Percentiles rank a stretch among this genome's conserved stretches.
phyloP scores from a whole-genome alignment of 2,797 vertebrate genomes.

The Orientallactaga sibirica region DNA sequence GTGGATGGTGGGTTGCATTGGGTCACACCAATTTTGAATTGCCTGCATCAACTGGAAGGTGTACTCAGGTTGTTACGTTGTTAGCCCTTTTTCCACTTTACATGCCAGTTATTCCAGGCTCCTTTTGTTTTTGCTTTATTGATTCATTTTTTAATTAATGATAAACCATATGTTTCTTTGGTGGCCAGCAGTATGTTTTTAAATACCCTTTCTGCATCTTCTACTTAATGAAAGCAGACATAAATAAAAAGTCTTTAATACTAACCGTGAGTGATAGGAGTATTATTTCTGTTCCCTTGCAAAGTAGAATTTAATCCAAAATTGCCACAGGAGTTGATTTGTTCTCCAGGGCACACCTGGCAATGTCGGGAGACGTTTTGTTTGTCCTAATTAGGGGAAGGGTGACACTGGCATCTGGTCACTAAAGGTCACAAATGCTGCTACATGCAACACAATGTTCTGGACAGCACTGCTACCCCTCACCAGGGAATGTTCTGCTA shows the following conservation, averaged over 20 bases:
- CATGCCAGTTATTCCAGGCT: conserved; percentile 1
- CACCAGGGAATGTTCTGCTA: neutral
- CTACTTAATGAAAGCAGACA: conserved; percentile 24
- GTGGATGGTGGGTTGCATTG: neutral
- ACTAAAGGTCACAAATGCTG: neutral
- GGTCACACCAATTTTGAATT: neutral
- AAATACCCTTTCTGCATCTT: conserved; percentile 25
- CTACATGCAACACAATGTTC: neutral
- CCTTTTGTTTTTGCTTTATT: conserved; percentile 13
- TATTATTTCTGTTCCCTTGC: neutral
- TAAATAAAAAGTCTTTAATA: conserved; percentile 13
- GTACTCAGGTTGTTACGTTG: conserved; percentile 5
- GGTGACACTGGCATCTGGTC: neutral
- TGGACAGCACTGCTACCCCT: neutral
- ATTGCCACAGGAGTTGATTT: neutral
- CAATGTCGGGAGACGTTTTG: neutral
- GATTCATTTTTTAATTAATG: conserved; percentile 49
- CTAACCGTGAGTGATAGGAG: conserved; percentile 29
- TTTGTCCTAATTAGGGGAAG: neutral
- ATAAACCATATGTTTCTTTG: conserved; percentile 29
- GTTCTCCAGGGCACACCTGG: neutral
- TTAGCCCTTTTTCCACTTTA: neutral
- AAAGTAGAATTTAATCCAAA: conserved; percentile 39
- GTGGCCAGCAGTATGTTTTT: conserved; percentile 21
- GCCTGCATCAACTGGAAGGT: neutral